These are phyloP conservation scores for Laterallus jamaicensis DNA, from an alignment of 2,113 vertebrate genomes.

Conservation along the genomic window DNA sequence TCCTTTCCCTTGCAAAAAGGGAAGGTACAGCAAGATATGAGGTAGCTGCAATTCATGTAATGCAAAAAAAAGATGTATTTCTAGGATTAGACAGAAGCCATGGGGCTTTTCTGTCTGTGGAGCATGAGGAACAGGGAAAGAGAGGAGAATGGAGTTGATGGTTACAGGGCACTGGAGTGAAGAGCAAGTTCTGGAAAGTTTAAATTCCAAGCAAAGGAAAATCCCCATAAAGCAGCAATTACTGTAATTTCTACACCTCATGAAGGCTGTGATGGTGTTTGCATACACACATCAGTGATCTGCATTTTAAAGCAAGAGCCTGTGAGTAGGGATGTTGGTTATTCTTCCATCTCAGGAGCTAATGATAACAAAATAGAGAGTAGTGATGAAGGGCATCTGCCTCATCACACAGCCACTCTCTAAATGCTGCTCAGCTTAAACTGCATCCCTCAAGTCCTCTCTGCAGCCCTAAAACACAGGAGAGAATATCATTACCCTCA, in stretches of 20 bases:
- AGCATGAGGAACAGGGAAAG: background rate
- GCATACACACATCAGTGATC: background rate
- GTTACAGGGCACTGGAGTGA: background rate
- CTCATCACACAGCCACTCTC: background rate
- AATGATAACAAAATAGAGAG: accelerated
- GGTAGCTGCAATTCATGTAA: background rate
- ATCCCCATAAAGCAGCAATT: background rate
- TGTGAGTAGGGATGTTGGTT: background rate
- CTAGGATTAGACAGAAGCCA: background rate
- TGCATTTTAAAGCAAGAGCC: background rate
- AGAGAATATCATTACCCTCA: background rate
- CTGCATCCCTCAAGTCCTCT: background rate
- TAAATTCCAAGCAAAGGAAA: background rate
- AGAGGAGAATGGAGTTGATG: background rate
- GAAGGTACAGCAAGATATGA: background rate
- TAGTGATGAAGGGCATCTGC: background rate
- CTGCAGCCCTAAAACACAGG: background rate
- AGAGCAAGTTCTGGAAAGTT: background rate
- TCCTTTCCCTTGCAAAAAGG: background rate
- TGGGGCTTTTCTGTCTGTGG: background rate
- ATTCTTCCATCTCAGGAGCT: background rate
- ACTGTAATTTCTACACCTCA: background rate
- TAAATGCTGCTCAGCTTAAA: background rate
- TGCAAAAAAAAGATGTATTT: background rate
- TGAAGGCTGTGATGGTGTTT: background rate